Base-by-base conservation (phyloP, 2,888 invertebrate genomes). In the Macaria notata region DNA sequence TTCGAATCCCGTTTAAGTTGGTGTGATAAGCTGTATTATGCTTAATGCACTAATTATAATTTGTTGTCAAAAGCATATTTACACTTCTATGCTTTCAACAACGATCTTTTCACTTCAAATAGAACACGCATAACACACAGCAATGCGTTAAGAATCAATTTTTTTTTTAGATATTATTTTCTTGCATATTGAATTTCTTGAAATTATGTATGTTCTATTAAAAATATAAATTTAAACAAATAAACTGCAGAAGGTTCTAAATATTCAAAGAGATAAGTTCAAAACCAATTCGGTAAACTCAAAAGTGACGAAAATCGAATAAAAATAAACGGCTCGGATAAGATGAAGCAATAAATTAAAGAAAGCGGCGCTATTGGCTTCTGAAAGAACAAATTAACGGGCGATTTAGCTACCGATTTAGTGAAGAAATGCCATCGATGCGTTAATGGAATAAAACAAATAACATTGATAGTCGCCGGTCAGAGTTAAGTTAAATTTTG, bases 371-470 rank as follows among this genome's bases (percentile, higher is more conserved):
- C 87, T 84, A 86, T 88, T 84, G 75, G 78, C 76, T 76, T 79
- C 78, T 72, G 73, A 76, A 84, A 76, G 87, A 88, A 91, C 91
- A 91, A 91, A 90, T 91, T 90, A 90, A 90, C 88, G 76, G 81
- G 59, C 84, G 85, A 90, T 90, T 89, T 88, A 83, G 90, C 91
- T 91, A 89, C 91, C 76, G 90, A 88, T 88, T 86, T 75, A 75
- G 80, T 78, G 81, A 78, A 78, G 76, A 79, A 82, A 79, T 78
- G 75, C 76, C 71, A 48, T 61, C 33, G 45, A 54, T 73, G 73
- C 82, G 76, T 83, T 86, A 87, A 87, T 86, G 88, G 81, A 75
- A 72, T 70, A 59, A 56, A 82, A 86, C 84, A 83, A 86, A 86
- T 83, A 83, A 81, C 74, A 47, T 68, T 70, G 86, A 84, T 85